These are phyloP conservation scores for Tragulus kanchil DNA, from an alignment of 2,113 vertebrate species.

Conservation along the genomic window DNA sequence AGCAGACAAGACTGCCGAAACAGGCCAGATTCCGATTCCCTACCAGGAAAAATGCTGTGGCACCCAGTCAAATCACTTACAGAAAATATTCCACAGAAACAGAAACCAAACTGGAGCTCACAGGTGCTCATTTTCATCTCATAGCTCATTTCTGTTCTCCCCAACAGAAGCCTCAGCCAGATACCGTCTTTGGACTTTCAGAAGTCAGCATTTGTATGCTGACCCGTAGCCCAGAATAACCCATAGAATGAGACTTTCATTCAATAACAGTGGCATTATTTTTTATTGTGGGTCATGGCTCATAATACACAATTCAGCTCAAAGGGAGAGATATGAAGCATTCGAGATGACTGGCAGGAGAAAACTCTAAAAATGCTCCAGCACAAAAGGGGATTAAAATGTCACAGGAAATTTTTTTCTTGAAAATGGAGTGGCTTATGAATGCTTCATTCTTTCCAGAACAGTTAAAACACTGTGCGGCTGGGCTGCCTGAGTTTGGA, in stretches of 20 bases:
- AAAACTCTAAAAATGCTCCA: slow-evolving; percentile 84
- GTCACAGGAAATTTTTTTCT: slow-evolving; percentile 89
- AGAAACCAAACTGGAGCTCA: slow-evolving; percentile 63
- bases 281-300: slow-evolving; percentile 72
- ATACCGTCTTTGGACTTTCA: slow-evolving; percentile 78
- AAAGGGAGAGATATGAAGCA: slow-evolving; percentile 84
- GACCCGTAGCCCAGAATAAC: slow-evolving; percentile 83
- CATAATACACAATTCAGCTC: slow-evolving; percentile 86
- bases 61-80: slow-evolving; percentile 8
- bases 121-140: slow-evolving; percentile 68
- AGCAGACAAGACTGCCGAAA: background rate
- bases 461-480: slow-evolving; percentile 80
- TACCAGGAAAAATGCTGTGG: slow-evolving; percentile 38
- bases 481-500: slow-evolving; percentile 22
- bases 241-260: slow-evolving; percentile 83
- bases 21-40: background rate
- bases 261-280: slow-evolving; percentile 85
- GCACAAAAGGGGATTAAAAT: slow-evolving; percentile 89
- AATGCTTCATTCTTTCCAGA: slow-evolving; percentile 87
- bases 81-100: slow-evolving; percentile 52
- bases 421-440: slow-evolving; percentile 86
- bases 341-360: slow-evolving; percentile 85
- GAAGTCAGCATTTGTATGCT: slow-evolving; percentile 78
- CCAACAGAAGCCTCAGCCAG: background rate
- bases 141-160: slow-evolving; percentile 69